Base-by-base conservation (phyloP, 2,797 vertebrate genomes). In the Cossypha niveicapilla region DNA sequence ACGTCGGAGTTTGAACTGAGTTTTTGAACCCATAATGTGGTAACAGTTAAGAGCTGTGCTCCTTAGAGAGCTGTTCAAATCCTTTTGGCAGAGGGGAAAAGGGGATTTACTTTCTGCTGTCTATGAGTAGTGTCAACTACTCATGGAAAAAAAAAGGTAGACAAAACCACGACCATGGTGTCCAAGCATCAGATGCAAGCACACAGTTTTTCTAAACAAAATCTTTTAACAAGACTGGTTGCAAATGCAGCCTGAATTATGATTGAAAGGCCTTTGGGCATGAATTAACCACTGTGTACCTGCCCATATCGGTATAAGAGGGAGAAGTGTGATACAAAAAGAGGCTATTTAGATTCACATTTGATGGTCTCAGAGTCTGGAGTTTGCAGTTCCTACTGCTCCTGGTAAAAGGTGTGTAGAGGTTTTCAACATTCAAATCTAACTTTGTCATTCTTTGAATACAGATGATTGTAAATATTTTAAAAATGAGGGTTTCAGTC, bases 101-200 rank as follows among this genome's bases (percentile, higher is more conserved):
- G 16, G 57, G 42, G 51, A 27, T 75, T 75, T 66, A 10, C 37
- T 84, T 86, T 68, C 58, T 68, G 53, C 56, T 65, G 8, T 58
- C 30, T 47, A 0, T 41, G 44, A 56, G 37, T 39, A 48, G 19
- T 57, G n/a, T 42, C n/a, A 61, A 2, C 22, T 68, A 25, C 35
- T 47, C 8, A 6, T 47, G 32, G 18, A 24, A 50, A 9, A 8
- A 8, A 32, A 27, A 42, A 27, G 11, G 18, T 45, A 68, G 50
- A 50, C 27, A 65, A 14, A 58, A 23, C 35, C 8, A 11, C 11
- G n/a, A 45, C 22, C 0, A 0, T 34, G 28, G 24, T 51, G 45
- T 41, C 57, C 65, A 60, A 71, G n/a, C 71, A 23, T 54, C 62
- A 65, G 30, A 45, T 25, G 39, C 42, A 68, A 62, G 32, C 39